Percentiles rank a stretch among this genome's conserved stretches.
These are phyloP conservation scores for Albula goreensis DNA, from an alignment of 2,113 vertebrate species.

Conservation along the genomic window DNA sequence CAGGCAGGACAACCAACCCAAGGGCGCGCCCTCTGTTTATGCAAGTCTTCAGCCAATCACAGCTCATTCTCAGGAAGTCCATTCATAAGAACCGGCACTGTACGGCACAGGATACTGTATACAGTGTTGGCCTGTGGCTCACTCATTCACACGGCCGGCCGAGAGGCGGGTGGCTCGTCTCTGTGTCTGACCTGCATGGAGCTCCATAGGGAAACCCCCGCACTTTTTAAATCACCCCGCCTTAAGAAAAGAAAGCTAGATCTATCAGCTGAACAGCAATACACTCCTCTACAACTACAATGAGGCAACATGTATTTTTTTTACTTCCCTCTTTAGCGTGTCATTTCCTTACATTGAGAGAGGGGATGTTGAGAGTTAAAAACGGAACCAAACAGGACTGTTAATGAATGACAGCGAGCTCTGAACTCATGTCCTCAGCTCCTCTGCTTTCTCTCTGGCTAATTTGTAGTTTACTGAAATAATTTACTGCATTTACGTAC, in stretches of 20 bases:
- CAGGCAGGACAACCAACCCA: conserved; percentile 35
- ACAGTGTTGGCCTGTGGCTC: conserved; percentile 35
- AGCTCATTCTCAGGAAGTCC: conserved; percentile 47
- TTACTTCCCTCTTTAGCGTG: background rate
- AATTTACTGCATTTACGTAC: background rate
- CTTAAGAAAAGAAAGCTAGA: background rate
- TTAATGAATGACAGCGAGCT: background rate
- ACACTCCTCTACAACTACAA: background rate
- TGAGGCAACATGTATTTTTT: background rate
- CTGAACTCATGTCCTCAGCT: background rate
- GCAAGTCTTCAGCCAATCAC: conserved; percentile 59
- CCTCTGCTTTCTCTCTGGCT: background rate
- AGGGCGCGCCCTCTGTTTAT: conserved; percentile 39
- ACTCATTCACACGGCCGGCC: background rate
- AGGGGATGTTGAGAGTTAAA: background rate
- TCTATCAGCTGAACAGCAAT: background rate
- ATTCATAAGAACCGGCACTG: conserved; percentile 69
- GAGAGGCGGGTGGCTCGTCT: too few relatives aligned
- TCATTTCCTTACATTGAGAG: background rate
- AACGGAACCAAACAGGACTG: background rate
- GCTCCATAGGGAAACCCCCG: background rate
- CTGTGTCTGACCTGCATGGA: background rate
- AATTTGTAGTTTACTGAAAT: background rate
- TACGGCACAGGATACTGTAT: conserved; percentile 54
- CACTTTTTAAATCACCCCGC: background rate